These are phyloP conservation scores for Crenichthys baileyi DNA, from an alignment of 2,797 vertebrate species.

Conservation along the genomic window DNA sequence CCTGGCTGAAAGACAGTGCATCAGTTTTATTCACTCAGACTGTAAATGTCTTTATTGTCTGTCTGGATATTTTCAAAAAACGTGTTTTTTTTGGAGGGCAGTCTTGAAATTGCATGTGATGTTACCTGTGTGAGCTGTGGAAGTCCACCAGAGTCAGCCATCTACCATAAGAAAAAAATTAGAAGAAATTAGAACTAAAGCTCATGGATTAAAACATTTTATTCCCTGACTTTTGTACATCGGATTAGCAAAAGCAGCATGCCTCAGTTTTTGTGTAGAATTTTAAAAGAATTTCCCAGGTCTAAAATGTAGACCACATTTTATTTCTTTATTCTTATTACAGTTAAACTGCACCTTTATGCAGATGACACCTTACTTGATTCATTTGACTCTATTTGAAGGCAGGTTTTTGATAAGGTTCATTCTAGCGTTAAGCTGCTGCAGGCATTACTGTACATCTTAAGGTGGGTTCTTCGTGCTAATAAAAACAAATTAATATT, in stretches of 20 bases:
- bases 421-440: not conserved
- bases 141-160: slow-evolving; percentile 95
- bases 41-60: not conserved
- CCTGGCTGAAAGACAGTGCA: slow-evolving; percentile 84
- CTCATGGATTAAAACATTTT: not conserved
- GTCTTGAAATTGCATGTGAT: not conserved
- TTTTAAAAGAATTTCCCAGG: not conserved
- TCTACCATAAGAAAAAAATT: slow-evolving; percentile 73
- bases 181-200: not conserved
- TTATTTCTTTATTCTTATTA: not conserved
- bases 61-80: not conserved
- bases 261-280: not conserved
- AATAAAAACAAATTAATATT: no score
- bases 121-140: slow-evolving; percentile 97
- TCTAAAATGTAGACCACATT: not conserved
- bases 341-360: not conserved
- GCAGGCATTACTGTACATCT: no score
- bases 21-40: slow-evolving; percentile 10
- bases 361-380: not conserved
- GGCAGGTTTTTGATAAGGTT: not conserved
- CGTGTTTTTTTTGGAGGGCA: not conserved
- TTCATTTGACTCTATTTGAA: not conserved
- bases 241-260: not conserved
- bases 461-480: no score
- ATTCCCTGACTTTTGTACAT: not conserved